Base-by-base conservation (phyloP, 2,888 invertebrate genomes). In the Parnassius glacialis region DNA sequence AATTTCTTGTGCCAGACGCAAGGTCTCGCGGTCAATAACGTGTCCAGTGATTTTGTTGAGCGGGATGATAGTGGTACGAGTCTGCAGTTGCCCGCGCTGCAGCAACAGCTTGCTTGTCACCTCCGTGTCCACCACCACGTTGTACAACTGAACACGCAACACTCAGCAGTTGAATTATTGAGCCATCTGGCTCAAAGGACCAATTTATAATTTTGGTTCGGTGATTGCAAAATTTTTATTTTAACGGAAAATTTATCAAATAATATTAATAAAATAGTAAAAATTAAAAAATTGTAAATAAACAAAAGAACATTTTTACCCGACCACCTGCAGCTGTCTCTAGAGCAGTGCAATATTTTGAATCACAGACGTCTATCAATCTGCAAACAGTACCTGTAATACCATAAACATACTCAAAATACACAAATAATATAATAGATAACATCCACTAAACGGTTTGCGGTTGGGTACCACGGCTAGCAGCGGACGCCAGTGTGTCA, bases 71-170 rank as follows among this genome's bases (percentile, higher is more conserved):
- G 98, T 98, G 59, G 95, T 95, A 63, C 98, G 93, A 16, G 93
- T 89, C 79, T 94, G 94, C 64, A 99, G 90, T 69, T 95, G 93
- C 0, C 98, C 98, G 65, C 93, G 93, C 85, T 97, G 94, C 61
- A 99, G 92, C 66, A 99, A 91, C 79, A 95, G 93, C 83, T 97
- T 97, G 74, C 96, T 95, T 0, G 97, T 96, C 59, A 92, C 90
- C 77, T 98, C 97, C 52, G 94, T 95, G 78, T 98, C 97, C 45
- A 98, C 97, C 56, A 99, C 95, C 64, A 98, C 95, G 88, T 98
- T 97, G 87, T 95, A 97, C 41, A 99, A 83, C 97, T 98, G 72
- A 16, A 48, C 20, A 25, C 9, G 3, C 7, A n/a, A 43, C 10
- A 34, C 10, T 10, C 10, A 13, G 20, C n/a, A 34, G 42, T 2